Conservation (phyloP, 2,888 invertebrate species). For the Drosophila pseudotakahashii region DNA sequence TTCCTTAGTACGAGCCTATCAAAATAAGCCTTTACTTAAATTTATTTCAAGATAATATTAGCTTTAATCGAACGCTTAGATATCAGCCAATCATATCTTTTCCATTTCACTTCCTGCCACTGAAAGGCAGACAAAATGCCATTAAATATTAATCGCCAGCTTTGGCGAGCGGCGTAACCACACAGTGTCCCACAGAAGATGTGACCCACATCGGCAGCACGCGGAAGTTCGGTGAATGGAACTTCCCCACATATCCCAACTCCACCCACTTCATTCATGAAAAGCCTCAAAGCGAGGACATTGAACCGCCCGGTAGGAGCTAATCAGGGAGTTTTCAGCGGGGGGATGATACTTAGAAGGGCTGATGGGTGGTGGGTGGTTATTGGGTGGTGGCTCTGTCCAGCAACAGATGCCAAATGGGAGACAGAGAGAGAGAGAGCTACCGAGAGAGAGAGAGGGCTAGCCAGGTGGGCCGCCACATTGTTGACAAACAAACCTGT, state of each 20-base stretch:
- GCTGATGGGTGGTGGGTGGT: background rate
- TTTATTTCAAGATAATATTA: background rate
- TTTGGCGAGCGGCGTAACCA: constrained; percentile 23
- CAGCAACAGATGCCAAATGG: constrained; percentile 66
- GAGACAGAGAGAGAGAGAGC: background rate
- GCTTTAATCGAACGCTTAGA: constrained; percentile 2
- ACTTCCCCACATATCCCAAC: constrained; percentile 6
- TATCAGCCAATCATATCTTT: background rate
- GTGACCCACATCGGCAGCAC: constrained; percentile 50
- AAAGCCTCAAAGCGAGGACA: constrained; percentile 61
- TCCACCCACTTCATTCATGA: constrained; percentile 66
- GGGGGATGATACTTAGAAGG: background rate
- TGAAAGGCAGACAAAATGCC: constrained; percentile 36
- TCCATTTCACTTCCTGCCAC: constrained; percentile 29
- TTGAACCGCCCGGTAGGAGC: constrained; percentile 66
- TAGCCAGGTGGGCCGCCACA: constrained; percentile 63
- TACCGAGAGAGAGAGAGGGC: background rate
- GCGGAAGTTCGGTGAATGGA: constrained; percentile 54
- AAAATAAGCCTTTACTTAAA: background rate
- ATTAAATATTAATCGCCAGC: constrained; percentile 35
- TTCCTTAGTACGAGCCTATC: background rate
- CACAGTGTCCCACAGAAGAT: constrained; percentile 20
- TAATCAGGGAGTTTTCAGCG: constrained; percentile 59
- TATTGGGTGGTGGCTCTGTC: constrained; percentile 14
- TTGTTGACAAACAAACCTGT: constrained; percentile 79